Evolutionary conservation across 2,113 vertebrate species (phyloP), one percentile per base, ranked within the genome.

Genomic region (Argyrosomus japonicus): DNA sequence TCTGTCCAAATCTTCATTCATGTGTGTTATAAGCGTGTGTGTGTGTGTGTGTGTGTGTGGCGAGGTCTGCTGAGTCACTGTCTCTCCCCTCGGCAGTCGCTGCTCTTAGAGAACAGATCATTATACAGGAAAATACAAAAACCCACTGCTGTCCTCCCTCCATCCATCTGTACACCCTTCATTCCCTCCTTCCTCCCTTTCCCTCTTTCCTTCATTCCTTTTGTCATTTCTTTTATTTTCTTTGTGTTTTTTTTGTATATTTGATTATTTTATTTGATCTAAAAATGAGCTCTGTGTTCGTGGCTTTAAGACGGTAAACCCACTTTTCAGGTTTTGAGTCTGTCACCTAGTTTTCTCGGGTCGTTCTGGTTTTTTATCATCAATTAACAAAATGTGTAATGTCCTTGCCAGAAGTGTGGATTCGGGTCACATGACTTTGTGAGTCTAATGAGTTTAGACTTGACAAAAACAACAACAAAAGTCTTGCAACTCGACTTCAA

Each of bases 61-160:
- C 51, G 40, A 50, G 62, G 21, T 84, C 58, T 88, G 88, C 85
- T 89, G 89, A 92, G 85, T 92, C 89, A 90, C 81, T 47, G 81
- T 72, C 74, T 68, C 73, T 71, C 82, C 88, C 85, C 79, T 75
- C 65, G 67, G 87, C 83, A 50, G 25, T 84, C 27, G 47, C 81
- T 82, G 83, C 83, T 89, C 81, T 84, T 62, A 88, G 23, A 91
- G 83, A 89, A 78, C 82, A 87, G 84, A 89, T 88, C 80, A 81
- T 85, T 81, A 82, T 75, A 75, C 57, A 71, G 73, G 63, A 78
- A 80, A 75, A 79, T 40, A 81, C 27, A 83, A 68, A 83, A 75
- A 58, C 25, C 23, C 60, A 29, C 48, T 70, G 57, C 74, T 84
- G 68, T 73, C 72, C 57, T 83, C 29, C 23, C 14, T 27, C 48